Evolutionary conservation across 1,140 invertebrate genomes (phyloP).

Genomic region (Halictus rubicundus): DNA sequence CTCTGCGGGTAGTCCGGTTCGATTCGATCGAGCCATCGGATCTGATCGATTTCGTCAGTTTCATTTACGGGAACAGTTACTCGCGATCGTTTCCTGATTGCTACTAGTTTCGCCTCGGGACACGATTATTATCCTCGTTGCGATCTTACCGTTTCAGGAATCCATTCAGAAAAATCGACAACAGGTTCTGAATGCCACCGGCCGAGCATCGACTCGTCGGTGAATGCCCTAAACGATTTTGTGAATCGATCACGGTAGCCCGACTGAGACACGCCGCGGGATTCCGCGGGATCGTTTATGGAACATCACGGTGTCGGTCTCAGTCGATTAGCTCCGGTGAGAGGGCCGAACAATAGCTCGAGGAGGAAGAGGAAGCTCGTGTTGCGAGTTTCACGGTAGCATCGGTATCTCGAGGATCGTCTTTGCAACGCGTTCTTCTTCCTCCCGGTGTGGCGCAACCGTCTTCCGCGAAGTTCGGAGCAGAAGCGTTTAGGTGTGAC

Average conservation of each 20-base stretch:
- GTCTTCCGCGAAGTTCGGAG: constrained; percentile 3
- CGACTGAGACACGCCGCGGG: no score
- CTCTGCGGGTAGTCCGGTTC: background rate
- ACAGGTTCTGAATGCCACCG: background rate
- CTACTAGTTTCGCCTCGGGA: background rate
- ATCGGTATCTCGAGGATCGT: constrained; percentile 1
- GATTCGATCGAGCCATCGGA: background rate
- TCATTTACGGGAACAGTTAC: constrained; percentile 34
- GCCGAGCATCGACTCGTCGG: background rate
- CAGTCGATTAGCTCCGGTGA: constrained; percentile 55
- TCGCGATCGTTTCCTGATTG: constrained; percentile 33
- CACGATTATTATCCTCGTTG: constrained; percentile 41
- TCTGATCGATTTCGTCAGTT: background rate
- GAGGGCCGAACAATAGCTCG: constrained; percentile 56
- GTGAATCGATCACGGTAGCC: no score
- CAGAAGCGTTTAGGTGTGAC: background rate
- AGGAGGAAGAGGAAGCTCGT: constrained; percentile 62
- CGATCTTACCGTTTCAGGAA: background rate
- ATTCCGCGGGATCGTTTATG: constrained; percentile 41
- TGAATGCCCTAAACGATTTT: no score
- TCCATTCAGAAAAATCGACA: background rate
- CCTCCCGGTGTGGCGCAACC: constrained; percentile 13
- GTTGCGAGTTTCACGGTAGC: constrained; percentile 61
- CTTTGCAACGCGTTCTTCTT: background rate
- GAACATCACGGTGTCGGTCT: constrained; percentile 46